Conservation (phyloP, 2,888 invertebrate genomes). For the Leptinotarsa rubiginosa region DNA sequence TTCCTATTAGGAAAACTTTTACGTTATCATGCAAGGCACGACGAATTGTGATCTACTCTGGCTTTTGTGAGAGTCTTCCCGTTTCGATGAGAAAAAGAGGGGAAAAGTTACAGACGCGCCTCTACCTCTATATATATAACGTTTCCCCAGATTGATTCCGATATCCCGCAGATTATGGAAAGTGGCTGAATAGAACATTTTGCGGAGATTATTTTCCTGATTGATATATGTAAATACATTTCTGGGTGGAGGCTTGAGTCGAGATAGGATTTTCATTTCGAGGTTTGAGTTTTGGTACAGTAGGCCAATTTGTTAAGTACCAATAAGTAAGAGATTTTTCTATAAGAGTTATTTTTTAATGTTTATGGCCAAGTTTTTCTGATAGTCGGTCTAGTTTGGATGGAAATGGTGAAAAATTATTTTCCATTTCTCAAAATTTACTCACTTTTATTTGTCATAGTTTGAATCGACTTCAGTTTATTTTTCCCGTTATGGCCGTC, state of each 20-base stretch:
- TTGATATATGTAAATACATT: conserved; percentile 50
- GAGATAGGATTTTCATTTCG: conserved; percentile 12
- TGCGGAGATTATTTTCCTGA: conserved; percentile 49
- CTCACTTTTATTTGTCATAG: no score
- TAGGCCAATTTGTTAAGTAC: not conserved
- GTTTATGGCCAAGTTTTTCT: no score
- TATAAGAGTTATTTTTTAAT: no score
- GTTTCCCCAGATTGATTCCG: conserved; percentile 48
- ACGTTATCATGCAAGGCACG: conserved; percentile 55
- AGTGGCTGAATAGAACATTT: conserved; percentile 38
- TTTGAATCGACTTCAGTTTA: no score
- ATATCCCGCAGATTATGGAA: conserved; percentile 47
- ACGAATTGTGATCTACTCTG: conserved; percentile 46
- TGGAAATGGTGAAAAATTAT: no score
- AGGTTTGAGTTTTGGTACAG: not conserved
- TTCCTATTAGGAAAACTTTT: conserved; percentile 51
- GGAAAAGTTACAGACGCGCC: conserved; percentile 29
- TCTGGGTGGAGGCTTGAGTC: conserved; percentile 15
- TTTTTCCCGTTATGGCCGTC: no score
- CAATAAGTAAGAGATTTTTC: not conserved
- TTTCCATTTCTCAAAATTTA: no score
- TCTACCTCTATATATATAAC: conserved; percentile 30
- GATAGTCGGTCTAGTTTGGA: no score
- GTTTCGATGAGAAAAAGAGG: conserved; percentile 33
- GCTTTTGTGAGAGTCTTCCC: conserved; percentile 30